Evolutionary conservation across 2,797 vertebrate genomes (phyloP), one percentile per base, ranked within the genome.

Genomic region (Heterohyrax brucei): DNA sequence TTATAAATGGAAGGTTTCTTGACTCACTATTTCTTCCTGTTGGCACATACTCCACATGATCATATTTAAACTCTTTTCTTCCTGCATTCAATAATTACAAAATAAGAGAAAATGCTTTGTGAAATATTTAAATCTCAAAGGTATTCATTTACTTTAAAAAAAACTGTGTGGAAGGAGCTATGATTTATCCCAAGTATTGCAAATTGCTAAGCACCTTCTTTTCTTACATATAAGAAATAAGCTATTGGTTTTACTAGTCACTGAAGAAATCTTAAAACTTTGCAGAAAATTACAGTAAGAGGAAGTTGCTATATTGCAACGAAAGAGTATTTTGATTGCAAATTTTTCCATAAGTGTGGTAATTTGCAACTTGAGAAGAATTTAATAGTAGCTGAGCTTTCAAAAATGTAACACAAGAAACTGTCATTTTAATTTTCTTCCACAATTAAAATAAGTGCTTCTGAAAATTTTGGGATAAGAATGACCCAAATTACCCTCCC

Each of bases 341-440:
- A 97, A 96, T 97, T 93, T 95, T 97, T 97, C 73, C 91, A 6
- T 96, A 96, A 91, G 39, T 95, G 66, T 94, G 82, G 97, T 96
- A 98, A 97, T 97, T 97, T 97, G 82, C 80, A 98, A 91, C 96
- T 97, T 98, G 93, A 98, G 96, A 96, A 98, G 95, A 98, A 98
- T 92, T 96, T 98, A 95, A 97, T 97, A 96, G 92, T 97, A 97
- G 97, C 93, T 72, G 89, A 98, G 94, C 91, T 97, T 96, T 97
- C 97, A 98, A 96, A 73, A 98, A 97, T 97, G 96, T 6, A 92
- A 87, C 1, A 95, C 82, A 97, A 94, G 91, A 97, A 95, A 95
- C 56, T 98, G 73, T 85, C 91, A 89, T 98, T 73, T 73, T 73
- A 73, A 73, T 73, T 98, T 98, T 98, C 89, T 86, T 96, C 97